These are phyloP conservation scores for Caenorhabditis afra DNA, from an alignment of 2,888 invertebrate species.

Conservation along the genomic window DNA sequence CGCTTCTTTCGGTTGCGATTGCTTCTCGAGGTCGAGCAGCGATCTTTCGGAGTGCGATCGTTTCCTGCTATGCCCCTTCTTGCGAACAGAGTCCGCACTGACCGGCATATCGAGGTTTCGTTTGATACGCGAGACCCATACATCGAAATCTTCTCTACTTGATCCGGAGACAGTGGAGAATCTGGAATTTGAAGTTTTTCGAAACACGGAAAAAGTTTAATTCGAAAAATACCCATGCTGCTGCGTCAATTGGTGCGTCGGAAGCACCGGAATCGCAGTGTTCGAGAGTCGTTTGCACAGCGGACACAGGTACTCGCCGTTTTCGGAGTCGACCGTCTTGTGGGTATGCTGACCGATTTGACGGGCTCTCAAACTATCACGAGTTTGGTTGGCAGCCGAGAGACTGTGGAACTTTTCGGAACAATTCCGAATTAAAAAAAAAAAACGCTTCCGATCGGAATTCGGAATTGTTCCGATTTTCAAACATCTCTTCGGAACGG, in stretches of 20 bases:
- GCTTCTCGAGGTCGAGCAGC: slow-evolving; percentile 73
- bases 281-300: slow-evolving; percentile 97
- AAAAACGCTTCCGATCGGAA: no score
- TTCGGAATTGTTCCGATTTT: no score
- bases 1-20: slow-evolving; percentile 35
- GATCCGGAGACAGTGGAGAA: slow-evolving; percentile 69
- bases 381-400: slow-evolving; percentile 90
- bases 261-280: slow-evolving; percentile 91
- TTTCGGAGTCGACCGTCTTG: slow-evolving; percentile 72
- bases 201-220: slow-evolving; percentile 3
- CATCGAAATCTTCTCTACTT: slow-evolving; percentile 82
- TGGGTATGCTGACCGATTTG: slow-evolving; percentile 52
- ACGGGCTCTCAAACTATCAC: slow-evolving; percentile 89
- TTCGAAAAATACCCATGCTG: slow-evolving; percentile 75
- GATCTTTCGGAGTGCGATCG: slow-evolving; percentile 78
- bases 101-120: slow-evolving; percentile 63
- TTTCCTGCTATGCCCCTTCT: slow-evolving; percentile 65
- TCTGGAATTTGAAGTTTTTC: no score
- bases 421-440: no score
- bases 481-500: no score
- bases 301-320: slow-evolving; percentile 95
- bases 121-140: slow-evolving; percentile 83
- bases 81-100: slow-evolving; percentile 45
- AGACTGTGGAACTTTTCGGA: slow-evolving; percentile 84
- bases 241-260: slow-evolving; percentile 81